Conservation (phyloP, 2,113 vertebrate species). For the Catharus minimus region DNA sequence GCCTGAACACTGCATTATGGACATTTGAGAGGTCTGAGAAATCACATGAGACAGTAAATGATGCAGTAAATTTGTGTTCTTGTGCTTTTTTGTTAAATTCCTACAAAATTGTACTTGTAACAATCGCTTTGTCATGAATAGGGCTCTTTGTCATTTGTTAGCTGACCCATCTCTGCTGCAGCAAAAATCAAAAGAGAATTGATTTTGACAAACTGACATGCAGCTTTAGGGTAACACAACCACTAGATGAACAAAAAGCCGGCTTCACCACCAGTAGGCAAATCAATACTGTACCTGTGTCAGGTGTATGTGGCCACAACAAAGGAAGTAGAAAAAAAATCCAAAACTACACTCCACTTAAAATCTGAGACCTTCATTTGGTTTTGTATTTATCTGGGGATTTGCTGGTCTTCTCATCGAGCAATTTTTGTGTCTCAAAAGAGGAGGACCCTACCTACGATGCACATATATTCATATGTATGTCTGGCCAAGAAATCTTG, state of each 20-base stretch:
- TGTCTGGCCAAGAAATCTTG: not conserved
- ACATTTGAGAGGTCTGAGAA: not conserved
- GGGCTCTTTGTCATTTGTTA: slow-evolving; percentile 39
- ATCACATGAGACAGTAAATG: slow-evolving; percentile 3
- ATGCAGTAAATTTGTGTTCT: slow-evolving; percentile 47
- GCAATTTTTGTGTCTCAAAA: not conserved
- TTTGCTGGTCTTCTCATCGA: not conserved
- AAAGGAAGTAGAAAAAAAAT: not conserved
- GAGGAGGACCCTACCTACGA: not conserved
- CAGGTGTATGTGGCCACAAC: slow-evolving; percentile 27
- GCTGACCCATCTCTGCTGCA: slow-evolving; percentile 54
- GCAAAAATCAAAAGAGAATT: slow-evolving; percentile 69
- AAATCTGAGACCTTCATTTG: not conserved
- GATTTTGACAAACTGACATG: slow-evolving; percentile 55
- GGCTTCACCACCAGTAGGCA: not conserved
- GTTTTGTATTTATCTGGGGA: not conserved
- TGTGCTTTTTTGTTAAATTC: slow-evolving; percentile 34
- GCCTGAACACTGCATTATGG: not conserved
- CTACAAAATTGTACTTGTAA: slow-evolving; percentile 50
- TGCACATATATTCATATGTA: not conserved
- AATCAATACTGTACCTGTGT: slow-evolving; percentile 5
- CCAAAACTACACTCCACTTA: not conserved
- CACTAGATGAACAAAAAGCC: slow-evolving; percentile 17
- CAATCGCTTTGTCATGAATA: slow-evolving; percentile 31
- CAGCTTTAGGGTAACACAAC: slow-evolving; percentile 38